These are phyloP conservation scores for Podarcis muralis DNA, from an alignment of 2,113 vertebrate species.

Conservation along the genomic window DNA sequence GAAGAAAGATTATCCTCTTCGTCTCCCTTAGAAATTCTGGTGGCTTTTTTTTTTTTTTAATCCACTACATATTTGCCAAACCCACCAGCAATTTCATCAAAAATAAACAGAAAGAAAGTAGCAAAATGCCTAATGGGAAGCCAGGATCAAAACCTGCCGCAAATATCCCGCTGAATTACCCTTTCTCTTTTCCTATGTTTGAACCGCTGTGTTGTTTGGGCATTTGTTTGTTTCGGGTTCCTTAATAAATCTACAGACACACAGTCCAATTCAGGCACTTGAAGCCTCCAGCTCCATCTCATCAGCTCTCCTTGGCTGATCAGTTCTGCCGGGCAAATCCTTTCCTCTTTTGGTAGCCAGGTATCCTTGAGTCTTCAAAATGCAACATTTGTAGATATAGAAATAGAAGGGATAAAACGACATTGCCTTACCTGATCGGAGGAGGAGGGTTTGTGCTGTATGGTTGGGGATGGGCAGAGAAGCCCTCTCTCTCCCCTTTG, in stretches of 20 bases:
- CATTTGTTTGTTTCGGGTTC: background rate
- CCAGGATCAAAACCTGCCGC: background rate
- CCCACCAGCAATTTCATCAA: background rate
- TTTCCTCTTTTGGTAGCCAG: background rate
- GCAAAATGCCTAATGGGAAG: background rate
- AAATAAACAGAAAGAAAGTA: background rate
- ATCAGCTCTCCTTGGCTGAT: background rate
- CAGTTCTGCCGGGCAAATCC: background rate
- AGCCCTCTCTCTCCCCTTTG: background rate
- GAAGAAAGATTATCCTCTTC: background rate
- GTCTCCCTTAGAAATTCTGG: background rate
- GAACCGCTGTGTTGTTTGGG: too few relatives aligned
- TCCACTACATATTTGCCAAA: background rate
- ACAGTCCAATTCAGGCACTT: background rate
- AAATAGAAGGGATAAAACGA: background rate
- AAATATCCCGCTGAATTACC: background rate
- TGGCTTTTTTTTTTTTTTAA: background rate
- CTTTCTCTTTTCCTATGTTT: background rate
- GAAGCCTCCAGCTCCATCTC: too few relatives aligned
- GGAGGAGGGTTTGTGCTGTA: background rate
- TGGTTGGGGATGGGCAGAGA: background rate
- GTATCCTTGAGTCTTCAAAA: background rate
- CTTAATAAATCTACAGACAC: background rate
- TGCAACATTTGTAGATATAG: background rate
- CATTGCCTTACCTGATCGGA: conserved; percentile 14